A percentile compares a stretch with the other conserved stretches of the same genome.
These are phyloP conservation scores for Papilio helenus DNA, from an alignment of 1,140 invertebrate genomes.

Conservation along the genomic window DNA sequence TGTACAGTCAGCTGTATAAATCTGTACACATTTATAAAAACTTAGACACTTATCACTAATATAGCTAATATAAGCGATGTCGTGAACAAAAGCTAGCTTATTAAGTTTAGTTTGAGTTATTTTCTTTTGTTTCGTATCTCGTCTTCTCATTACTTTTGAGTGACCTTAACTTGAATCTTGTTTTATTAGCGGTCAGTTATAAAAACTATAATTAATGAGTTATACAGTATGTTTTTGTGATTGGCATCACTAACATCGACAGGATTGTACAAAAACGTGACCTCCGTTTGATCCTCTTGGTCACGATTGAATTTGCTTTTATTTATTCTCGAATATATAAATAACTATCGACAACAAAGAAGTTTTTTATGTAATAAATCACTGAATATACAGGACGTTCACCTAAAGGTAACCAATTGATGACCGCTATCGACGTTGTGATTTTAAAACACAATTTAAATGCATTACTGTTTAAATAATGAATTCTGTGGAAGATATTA, in stretches of 20 bases:
- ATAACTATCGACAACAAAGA: slow-evolving; percentile 1
- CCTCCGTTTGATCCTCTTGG: neutral
- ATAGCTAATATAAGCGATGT: too few relatives aligned
- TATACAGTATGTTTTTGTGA: neutral
- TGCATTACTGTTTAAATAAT: too few relatives aligned
- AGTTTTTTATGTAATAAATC: slow-evolving; percentile 2
- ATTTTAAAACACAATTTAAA: neutral
- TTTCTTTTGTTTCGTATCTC: neutral
- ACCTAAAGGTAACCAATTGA: neutral
- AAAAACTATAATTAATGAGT: neutral
- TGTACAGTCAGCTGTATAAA: too few relatives aligned
- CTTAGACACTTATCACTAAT: too few relatives aligned
- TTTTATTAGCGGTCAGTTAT: neutral
- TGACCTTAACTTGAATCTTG: neutral
- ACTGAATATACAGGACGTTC: neutral
- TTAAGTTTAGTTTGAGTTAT: neutral
- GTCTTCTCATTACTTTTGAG: neutral
- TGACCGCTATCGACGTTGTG: neutral
- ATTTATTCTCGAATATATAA: slow-evolving; percentile 7
- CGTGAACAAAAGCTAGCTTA: too few relatives aligned
- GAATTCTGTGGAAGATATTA: too few relatives aligned
- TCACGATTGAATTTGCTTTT: neutral
- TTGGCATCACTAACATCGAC: neutral
- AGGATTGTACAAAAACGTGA: neutral
- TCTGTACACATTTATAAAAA: too few relatives aligned